Base-by-base conservation (phyloP, 2,113 vertebrate genomes). In the Colius striatus region DNA sequence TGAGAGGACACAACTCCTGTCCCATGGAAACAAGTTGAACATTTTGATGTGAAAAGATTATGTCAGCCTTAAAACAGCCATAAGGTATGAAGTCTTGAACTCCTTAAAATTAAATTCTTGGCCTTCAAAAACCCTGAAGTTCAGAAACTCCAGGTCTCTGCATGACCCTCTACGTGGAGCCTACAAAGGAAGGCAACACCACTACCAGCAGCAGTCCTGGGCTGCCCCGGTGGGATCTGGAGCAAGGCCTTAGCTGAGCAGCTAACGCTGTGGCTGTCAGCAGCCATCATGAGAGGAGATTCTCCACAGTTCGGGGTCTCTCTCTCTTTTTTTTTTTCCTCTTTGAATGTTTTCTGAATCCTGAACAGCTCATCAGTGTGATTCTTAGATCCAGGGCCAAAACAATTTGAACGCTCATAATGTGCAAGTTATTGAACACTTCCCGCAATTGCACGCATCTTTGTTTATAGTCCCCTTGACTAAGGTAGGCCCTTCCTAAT, bases 381-480 rank as follows among this genome's bases (percentile, higher is more conserved):
- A 71, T 60, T 60, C 58, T 73, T 38, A 25, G 3, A 73, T 50
- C 84, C 81, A 26, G 53, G 81, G 79, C 68, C 78, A 91, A 86
- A 94, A 13, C 60, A n/a, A 72, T n/a, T 4, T 60, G 84, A 96
- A 79, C 0, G 2, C 61, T 62, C 32, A 12, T 5, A 90, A 86
- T 2, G 0, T 9, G 29, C 53, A 11, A 43, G 65, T 94, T 96
- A 95, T 67, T 94, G 93, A 93, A 94, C 84, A 54, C 73, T 95
- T 93, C 34, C 68, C 81, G 55, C 75, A 72, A 84, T 0, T 94
- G 84, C 13, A 43, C 9, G 19, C 30, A 72, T 47, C 84, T 79
- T 54, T 86, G 76, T 79, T 96, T 89, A 95, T n/a, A 91, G 80
- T 18, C 84, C 79, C 79, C 88, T 83, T 57, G n/a, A 54, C 54